Evolutionary conservation across 2,888 invertebrate species (phyloP).

Genomic region (Meiosimyza platycephala): DNA sequence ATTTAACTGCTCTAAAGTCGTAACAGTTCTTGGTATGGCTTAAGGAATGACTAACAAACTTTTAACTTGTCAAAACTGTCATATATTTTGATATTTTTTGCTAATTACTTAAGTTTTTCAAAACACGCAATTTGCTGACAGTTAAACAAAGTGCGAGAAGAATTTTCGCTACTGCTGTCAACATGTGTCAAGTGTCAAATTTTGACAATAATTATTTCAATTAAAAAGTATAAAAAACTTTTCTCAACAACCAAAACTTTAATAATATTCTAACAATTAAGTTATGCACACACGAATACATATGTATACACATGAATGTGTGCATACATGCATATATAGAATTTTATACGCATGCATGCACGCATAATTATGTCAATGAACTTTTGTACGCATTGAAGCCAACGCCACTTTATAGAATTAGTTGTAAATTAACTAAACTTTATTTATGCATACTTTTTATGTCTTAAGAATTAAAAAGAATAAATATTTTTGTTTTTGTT

Average conservation of each 20-base stretch:
- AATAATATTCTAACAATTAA: not conserved
- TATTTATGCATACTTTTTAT: no score
- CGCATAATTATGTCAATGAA: constrained; percentile 21
- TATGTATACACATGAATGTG: not conserved
- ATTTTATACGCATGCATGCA: constrained; percentile 5
- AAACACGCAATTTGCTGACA: no score
- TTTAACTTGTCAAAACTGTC: no score
- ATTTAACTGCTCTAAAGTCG: no score
- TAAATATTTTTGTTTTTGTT: no score
- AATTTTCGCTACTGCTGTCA: not conserved
- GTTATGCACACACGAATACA: not conserved
- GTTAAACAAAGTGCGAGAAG: no score
- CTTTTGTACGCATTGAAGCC: not conserved
- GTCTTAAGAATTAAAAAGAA: no score
- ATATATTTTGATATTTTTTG: no score
- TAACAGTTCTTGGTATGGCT: no score
- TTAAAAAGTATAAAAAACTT: not conserved
- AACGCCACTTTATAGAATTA: not conserved
- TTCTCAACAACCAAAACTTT: not conserved
- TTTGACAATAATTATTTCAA: not conserved
- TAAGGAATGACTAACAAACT: no score
- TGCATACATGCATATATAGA: not conserved
- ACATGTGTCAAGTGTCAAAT: not conserved
- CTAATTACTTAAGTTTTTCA: no score
- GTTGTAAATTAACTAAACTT: no score